A percentile compares a stretch with the other conserved stretches of the same genome.
These are phyloP conservation scores for Parotia lawesii DNA, from an alignment of 2,113 vertebrate species.

Conservation along the genomic window DNA sequence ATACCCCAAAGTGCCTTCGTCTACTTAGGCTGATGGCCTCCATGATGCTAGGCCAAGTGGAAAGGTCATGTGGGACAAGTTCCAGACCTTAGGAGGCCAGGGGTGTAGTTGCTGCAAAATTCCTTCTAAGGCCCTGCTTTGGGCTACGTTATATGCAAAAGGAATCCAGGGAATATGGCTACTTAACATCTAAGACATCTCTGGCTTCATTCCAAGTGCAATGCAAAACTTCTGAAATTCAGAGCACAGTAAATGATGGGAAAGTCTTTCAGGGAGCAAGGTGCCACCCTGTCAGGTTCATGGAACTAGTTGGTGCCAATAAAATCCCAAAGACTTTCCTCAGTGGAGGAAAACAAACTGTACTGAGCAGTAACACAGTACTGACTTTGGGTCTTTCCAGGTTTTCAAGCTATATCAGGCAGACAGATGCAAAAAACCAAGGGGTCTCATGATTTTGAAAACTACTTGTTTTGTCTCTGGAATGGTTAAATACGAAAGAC, in stretches of 20 bases:
- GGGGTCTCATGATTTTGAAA: not conserved
- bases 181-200: not conserved
- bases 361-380: rapidly evolving
- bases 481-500: not conserved
- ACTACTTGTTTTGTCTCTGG: not conserved
- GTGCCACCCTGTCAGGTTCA: not conserved
- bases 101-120: not conserved
- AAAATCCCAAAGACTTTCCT: not conserved
- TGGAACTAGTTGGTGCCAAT: not conserved
- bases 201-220: not conserved
- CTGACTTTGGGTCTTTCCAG: not conserved
- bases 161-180: not conserved
- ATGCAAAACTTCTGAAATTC: not conserved
- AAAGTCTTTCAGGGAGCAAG: not conserved
- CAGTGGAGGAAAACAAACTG: not conserved
- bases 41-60: not conserved
- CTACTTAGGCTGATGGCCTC: not conserved
- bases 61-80: not conserved
- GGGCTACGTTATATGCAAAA: not conserved
- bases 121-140: not conserved
- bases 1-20: not conserved
- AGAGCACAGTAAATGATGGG: not conserved
- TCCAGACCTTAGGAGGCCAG: not conserved
- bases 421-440: not conserved
- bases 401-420: not conserved